These are phyloP conservation scores for Felis chaus DNA, from an alignment of 2,113 vertebrate species.

Conservation along the genomic window DNA sequence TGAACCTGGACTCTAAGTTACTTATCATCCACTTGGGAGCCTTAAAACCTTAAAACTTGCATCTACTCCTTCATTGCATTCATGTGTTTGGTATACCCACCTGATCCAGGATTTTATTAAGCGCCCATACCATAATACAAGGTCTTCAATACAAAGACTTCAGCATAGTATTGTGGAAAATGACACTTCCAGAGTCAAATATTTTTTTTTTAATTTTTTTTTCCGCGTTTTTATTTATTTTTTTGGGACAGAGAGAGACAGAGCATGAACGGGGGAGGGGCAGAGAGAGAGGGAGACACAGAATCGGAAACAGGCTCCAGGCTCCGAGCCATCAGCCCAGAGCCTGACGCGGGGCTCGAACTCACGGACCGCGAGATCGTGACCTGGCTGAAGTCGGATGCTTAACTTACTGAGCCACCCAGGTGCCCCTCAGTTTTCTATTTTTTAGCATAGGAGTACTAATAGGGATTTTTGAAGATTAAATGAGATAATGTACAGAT, in stretches of 20 bases:
- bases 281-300: too few species aligned
- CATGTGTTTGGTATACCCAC: background rate
- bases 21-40: background rate
- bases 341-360: too few species aligned
- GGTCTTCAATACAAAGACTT: background rate
- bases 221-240: too few species aligned
- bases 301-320: too few species aligned
- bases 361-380: too few species aligned
- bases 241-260: too few species aligned
- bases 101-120: constrained; percentile 9
- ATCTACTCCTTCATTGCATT: background rate
- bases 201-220: background rate
- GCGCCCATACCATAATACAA: background rate
- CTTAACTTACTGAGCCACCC: too few species aligned
- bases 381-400: too few species aligned
- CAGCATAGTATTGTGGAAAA: background rate
- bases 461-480: background rate
- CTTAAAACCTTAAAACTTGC: background rate
- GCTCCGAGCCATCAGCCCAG: too few species aligned
- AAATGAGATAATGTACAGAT: background rate
- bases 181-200: background rate
- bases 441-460: background rate
- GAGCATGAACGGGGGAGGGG: too few species aligned
- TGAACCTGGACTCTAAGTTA: background rate
- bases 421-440: background rate